Percentiles rank a stretch among this genome's conserved stretches.
These are phyloP conservation scores for Drosophila antonietae DNA, from an alignment of 2,888 invertebrate genomes.

Conservation along the genomic window DNA sequence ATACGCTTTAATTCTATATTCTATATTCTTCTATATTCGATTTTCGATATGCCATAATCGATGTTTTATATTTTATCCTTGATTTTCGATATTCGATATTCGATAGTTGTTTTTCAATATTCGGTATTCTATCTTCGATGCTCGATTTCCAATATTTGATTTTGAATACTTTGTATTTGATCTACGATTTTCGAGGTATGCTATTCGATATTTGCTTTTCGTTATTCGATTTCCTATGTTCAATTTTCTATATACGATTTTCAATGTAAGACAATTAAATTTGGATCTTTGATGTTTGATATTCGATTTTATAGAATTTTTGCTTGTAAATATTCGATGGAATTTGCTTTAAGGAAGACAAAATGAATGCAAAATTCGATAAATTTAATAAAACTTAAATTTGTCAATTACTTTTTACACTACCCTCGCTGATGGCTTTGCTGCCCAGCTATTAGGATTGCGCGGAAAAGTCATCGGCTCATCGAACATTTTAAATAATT, in stretches of 20 bases:
- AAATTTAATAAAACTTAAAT: background rate
- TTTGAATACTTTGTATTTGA: background rate
- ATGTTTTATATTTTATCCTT: background rate
- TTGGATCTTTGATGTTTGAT: no score
- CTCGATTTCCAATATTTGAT: background rate
- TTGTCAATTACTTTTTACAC: background rate
- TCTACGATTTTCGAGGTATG: background rate
- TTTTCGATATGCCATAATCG: background rate
- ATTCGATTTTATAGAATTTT: no score
- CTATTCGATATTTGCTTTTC: background rate
- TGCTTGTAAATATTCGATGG: no score
- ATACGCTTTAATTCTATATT: no score
- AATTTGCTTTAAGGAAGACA: no score
- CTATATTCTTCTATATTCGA: background rate
- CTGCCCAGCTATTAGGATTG: slow-evolving; percentile 1
- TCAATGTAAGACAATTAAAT: no score
- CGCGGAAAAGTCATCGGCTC: slow-evolving; percentile 10
- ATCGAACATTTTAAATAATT: slow-evolving; percentile 22
- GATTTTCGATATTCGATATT: background rate
- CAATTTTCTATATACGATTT: background rate
- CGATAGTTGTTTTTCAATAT: background rate
- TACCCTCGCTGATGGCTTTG: background rate
- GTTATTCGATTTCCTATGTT: background rate
- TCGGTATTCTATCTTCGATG: background rate
- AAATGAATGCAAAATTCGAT: no score